phyloP scores from a whole-genome alignment of 2,113 vertebrate species.

The Aramus guarauna region DNA sequence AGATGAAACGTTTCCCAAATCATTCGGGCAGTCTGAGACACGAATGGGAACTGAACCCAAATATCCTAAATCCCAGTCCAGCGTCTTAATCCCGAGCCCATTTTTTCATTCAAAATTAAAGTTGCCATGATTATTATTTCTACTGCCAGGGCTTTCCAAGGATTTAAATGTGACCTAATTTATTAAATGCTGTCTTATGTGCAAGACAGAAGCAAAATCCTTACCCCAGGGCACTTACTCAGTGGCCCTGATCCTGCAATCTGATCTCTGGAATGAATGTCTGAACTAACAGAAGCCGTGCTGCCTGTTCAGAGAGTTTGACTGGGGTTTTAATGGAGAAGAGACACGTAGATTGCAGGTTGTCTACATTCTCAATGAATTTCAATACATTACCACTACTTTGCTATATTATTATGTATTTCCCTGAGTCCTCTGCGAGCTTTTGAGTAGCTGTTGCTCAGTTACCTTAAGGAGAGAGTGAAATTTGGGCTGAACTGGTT shows the following conservation, averaged over 20 bases:
- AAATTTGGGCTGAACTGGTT: background rate
- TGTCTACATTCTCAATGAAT: background rate
- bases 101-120: slow-evolving; percentile 16
- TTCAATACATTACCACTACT: background rate
- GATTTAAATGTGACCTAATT: slow-evolving; percentile 29
- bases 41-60: background rate
- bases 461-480: background rate
- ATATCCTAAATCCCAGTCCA: background rate
- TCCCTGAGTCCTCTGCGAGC: background rate
- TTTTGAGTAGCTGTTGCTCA: background rate
- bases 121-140: background rate
- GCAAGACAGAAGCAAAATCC: slow-evolving; percentile 36
- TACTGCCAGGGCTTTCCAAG: background rate
- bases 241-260: slow-evolving; percentile 5
- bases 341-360: background rate
- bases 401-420: background rate
- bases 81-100: background rate
- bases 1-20: background rate
- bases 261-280: slow-evolving; percentile 30
- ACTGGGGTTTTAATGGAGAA: background rate
- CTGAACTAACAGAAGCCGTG: background rate
- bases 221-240: background rate
- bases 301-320: background rate
- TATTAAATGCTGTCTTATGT: slow-evolving; percentile 6
- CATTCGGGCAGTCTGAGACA: background rate